Conservation (phyloP, 2,113 vertebrate genomes). For the Paedocypris sp. region DNA sequence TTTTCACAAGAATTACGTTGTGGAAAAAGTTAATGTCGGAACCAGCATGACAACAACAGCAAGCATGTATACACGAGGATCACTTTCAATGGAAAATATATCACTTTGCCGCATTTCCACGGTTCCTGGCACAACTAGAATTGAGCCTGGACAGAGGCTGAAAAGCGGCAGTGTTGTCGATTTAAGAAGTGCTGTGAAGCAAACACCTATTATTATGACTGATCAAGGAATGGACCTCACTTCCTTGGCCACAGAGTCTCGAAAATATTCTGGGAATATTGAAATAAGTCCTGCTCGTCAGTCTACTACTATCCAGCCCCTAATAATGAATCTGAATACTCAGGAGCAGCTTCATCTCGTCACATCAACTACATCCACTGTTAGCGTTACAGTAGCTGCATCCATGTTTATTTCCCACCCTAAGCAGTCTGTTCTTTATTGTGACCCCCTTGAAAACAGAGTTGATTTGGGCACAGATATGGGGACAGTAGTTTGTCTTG, state of each 20-base stretch:
- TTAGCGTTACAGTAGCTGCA: slow-evolving; percentile 82
- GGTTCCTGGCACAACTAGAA: slow-evolving; percentile 80
- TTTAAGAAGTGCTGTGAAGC: slow-evolving; percentile 71
- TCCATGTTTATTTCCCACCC: slow-evolving; percentile 83
- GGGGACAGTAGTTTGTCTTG: slow-evolving; percentile 77
- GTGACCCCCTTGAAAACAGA: slow-evolving; percentile 83
- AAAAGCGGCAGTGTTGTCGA: slow-evolving; percentile 80
- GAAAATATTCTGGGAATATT: slow-evolving; percentile 75
- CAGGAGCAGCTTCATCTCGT: slow-evolving; percentile 76
- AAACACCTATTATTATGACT: slow-evolving; percentile 84
- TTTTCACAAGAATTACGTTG: slow-evolving; percentile 60
- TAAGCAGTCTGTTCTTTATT: slow-evolving; percentile 79
- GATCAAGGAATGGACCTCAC: slow-evolving; percentile 97
- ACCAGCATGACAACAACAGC: slow-evolving; percentile 64
- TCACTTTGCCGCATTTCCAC: slow-evolving; percentile 91
- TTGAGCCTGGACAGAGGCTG: slow-evolving; percentile 79
- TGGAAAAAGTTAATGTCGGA: slow-evolving; percentile 62
- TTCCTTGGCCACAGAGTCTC: slow-evolving; percentile 79
- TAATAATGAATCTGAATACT: slow-evolving; percentile 91
- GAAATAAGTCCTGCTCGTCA: slow-evolving; percentile 72
- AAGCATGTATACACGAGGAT: slow-evolving; percentile 74
- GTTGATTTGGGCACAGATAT: slow-evolving; percentile 85
- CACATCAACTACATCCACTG: slow-evolving; percentile 69
- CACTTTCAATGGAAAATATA: slow-evolving; percentile 86
- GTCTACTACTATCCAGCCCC: slow-evolving; percentile 81